These are phyloP conservation scores for Crenichthys baileyi DNA, from an alignment of 2,797 vertebrate genomes.

Conservation along the genomic window DNA sequence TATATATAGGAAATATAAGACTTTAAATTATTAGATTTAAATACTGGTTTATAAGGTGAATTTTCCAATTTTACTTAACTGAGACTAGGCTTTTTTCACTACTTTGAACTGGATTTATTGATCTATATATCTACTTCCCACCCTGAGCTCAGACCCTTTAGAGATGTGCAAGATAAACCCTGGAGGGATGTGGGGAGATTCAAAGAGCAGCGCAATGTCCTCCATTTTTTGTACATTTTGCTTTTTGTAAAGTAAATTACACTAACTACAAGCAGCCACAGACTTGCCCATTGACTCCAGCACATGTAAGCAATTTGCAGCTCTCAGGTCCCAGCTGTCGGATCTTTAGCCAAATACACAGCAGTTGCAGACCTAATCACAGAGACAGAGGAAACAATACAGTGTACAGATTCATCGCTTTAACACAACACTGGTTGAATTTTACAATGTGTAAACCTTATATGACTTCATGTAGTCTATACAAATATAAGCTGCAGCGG, in stretches of 20 bases:
- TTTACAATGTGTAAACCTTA: background rate
- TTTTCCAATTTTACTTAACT: too few species aligned
- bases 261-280: background rate
- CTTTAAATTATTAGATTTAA: background rate
- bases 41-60: background rate
- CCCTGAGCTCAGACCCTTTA: too few species aligned
- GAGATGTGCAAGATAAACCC: too few species aligned
- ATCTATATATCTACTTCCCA: too few species aligned
- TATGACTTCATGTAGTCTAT: background rate
- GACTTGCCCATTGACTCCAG: background rate
- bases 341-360: too few species aligned
- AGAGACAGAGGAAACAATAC: background rate
- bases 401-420: background rate
- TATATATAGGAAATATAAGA: background rate
- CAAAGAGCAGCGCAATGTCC: background rate
- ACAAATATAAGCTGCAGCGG: background rate
- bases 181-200: too few species aligned
- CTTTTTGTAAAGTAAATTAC: background rate
- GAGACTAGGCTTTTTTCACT: too few species aligned
- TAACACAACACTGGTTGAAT: background rate
- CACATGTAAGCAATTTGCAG: background rate
- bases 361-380: too few species aligned
- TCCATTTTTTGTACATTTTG: background rate
- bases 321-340: too few species aligned
- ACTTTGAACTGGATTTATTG: too few species aligned